phyloP scores from a whole-genome alignment of 2,888 invertebrate genomes.

The Zygogramma bicolorata region DNA sequence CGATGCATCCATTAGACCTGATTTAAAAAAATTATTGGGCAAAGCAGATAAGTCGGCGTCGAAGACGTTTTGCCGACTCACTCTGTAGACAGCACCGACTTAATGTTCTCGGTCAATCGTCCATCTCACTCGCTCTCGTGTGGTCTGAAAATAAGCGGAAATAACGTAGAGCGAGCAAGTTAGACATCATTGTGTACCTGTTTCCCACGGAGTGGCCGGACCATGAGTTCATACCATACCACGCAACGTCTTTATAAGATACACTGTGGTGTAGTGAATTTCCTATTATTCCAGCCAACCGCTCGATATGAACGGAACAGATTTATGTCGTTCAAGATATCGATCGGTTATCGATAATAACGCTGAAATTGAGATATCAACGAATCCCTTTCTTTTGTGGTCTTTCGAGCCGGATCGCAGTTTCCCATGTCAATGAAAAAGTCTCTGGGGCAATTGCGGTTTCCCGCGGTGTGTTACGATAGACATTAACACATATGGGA shows the following conservation, averaged over 20 bases:
- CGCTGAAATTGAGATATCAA: slow-evolving; percentile 9
- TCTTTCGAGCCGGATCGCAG: slow-evolving; percentile 6
- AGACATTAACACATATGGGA: slow-evolving; percentile 25
- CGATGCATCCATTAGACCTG: not conserved
- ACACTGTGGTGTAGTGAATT: slow-evolving; percentile 29
- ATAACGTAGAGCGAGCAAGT: slow-evolving; percentile 42
- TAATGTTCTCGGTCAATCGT: slow-evolving; percentile 18
- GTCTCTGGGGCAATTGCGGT: slow-evolving; percentile 7
- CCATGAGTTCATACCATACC: slow-evolving; percentile 35
- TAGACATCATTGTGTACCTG: slow-evolving; percentile 52
- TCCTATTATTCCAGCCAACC: slow-evolving; percentile 18
- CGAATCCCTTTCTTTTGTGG: not conserved
- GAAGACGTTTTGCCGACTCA: slow-evolving; percentile 31
- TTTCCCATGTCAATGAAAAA: not conserved
- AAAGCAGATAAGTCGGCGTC: not conserved
- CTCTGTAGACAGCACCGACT: slow-evolving; percentile 32
- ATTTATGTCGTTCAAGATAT: slow-evolving; percentile 5
- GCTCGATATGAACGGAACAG: not conserved
- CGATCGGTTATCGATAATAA: not conserved
- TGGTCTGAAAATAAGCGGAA: slow-evolving; percentile 40
- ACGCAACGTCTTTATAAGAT: slow-evolving; percentile 34
- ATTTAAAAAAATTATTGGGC: too few relatives aligned
- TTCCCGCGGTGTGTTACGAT: slow-evolving; percentile 17
- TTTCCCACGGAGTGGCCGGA: slow-evolving; percentile 51
- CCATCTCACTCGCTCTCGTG: slow-evolving; percentile 31